phyloP scores from a whole-genome alignment of 2,888 invertebrate genomes.

The Crematogaster levior region DNA sequence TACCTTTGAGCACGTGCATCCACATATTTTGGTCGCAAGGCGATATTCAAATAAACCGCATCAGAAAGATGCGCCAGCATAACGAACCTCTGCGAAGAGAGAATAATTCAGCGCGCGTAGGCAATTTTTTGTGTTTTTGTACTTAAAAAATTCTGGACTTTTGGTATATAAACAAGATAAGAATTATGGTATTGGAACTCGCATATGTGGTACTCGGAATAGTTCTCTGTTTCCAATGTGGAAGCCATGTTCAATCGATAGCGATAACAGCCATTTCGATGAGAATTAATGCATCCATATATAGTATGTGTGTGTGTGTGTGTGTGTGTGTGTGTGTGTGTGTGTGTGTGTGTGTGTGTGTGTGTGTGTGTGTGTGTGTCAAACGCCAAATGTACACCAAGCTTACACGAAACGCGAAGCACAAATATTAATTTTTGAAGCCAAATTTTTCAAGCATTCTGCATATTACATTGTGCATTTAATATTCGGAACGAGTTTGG shows the following conservation, averaged over 20 bases:
- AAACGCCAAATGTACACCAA: background rate
- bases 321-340: too few species aligned
- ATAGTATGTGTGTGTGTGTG: too few species aligned
- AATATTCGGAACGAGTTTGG: slow-evolving; percentile 3
- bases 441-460: background rate
- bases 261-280: slow-evolving; percentile 34
- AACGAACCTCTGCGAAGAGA: slow-evolving; percentile 53
- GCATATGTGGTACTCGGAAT: background rate
- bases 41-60: slow-evolving; percentile 76
- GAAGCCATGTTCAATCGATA: slow-evolving; percentile 19
- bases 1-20: slow-evolving; percentile 48
- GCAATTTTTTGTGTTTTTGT: slow-evolving; percentile 33
- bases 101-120: slow-evolving; percentile 44
- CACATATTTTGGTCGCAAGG: slow-evolving; percentile 70
- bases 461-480: background rate
- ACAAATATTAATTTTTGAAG: background rate
- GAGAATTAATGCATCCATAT: slow-evolving; percentile 2
- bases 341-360: too few species aligned
- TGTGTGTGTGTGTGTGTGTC: too few species aligned
- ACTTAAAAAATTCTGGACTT: slow-evolving; percentile 45
- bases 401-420: background rate
- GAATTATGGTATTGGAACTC: slow-evolving; percentile 14
- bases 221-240: background rate
- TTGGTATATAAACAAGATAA: slow-evolving; percentile 31
- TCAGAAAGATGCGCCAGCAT: slow-evolving; percentile 58